Conservation (phyloP, 30 jellyfish, hydroid and myxozoan genomes). For the Morbakka virulenta region DNA sequence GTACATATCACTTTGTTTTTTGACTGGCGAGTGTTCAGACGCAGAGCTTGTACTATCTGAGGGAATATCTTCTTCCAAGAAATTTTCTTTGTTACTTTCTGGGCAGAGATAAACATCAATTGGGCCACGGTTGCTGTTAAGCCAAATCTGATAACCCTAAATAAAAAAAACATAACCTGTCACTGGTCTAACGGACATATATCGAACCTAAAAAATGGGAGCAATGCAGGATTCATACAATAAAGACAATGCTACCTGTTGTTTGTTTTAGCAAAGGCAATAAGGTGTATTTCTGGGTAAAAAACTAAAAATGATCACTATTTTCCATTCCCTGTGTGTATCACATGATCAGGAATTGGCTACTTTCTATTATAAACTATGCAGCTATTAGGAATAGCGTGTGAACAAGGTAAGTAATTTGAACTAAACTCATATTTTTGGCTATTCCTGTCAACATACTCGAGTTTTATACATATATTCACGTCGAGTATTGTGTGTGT, state of each 20-base stretch:
- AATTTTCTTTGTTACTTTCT: slow-evolving; percentile 80
- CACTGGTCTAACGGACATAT: no score
- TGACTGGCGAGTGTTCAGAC: slow-evolving; percentile 72
- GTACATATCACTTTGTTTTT: slow-evolving; percentile 30
- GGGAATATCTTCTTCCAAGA: slow-evolving; percentile 15
- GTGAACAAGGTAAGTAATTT: no score
- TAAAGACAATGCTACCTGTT: neutral
- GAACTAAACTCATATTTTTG: no score
- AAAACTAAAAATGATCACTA: no score
- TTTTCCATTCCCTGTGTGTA: no score
- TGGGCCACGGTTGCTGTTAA: slow-evolving; percentile 92
- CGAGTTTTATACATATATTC: no score
- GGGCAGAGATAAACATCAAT: slow-evolving; percentile 95
- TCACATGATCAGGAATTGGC: no score
- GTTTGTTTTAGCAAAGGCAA: neutral
- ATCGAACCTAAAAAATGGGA: neutral
- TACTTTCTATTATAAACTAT: no score
- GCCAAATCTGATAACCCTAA: slow-evolving; percentile 93
- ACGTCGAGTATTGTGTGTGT: no score
- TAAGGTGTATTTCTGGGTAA: no score
- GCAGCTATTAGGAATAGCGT: no score
- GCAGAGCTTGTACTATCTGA: slow-evolving; percentile 34
- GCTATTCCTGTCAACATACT: no score
- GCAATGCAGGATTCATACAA: neutral
- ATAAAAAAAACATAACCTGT: neutral